Percentiles rank a stretch among this genome's conserved stretches.
These are phyloP conservation scores for Drosophila carrolli DNA, from an alignment of 1,140 invertebrate species.

Conservation along the genomic window DNA sequence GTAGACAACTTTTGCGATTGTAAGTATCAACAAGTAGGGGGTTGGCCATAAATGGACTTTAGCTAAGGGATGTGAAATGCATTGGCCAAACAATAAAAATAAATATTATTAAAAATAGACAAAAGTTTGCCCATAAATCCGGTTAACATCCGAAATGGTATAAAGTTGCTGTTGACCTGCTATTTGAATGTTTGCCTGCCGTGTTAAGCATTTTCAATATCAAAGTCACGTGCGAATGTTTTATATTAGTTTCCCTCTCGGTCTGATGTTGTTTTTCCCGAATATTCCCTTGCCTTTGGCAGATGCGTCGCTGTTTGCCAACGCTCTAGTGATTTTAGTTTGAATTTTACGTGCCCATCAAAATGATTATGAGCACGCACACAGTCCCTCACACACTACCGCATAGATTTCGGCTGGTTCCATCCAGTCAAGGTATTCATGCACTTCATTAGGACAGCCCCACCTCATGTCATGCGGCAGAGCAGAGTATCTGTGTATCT, in stretches of 20 bases:
- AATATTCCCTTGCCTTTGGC: conserved; percentile 26
- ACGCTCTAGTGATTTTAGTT: conserved; percentile 79
- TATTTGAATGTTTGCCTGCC: conserved; percentile 24
- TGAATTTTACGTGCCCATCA: conserved; percentile 80
- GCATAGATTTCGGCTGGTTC: conserved; percentile 33
- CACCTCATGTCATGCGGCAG: conserved; percentile 58
- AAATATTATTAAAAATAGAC: conserved; percentile 42
- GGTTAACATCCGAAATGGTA: conserved; percentile 21
- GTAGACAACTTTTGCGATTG: conserved; percentile 1
- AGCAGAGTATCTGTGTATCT: conserved; percentile 10
- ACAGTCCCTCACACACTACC: conserved; percentile 11
- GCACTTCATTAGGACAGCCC: conserved; percentile 71
- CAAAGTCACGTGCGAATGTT: conserved; percentile 79
- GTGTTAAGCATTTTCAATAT: conserved; percentile 64
- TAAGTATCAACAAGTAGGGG: conserved; percentile 33
- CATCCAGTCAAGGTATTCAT: conserved; percentile 71
- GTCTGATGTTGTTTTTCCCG: conserved; percentile 22
- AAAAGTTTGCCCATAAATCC: conserved; percentile 67
- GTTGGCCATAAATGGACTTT: neutral
- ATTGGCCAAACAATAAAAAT: conserved; percentile 18
- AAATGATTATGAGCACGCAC: conserved; percentile 73
- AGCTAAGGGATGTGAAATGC: neutral
- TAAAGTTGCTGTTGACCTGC: conserved; percentile 50
- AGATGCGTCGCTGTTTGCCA: conserved; percentile 36
- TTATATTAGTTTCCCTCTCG: conserved; percentile 67